These are phyloP conservation scores for Sitobion miscanthi DNA, from an alignment of 1,140 invertebrate species.

Conservation along the genomic window DNA sequence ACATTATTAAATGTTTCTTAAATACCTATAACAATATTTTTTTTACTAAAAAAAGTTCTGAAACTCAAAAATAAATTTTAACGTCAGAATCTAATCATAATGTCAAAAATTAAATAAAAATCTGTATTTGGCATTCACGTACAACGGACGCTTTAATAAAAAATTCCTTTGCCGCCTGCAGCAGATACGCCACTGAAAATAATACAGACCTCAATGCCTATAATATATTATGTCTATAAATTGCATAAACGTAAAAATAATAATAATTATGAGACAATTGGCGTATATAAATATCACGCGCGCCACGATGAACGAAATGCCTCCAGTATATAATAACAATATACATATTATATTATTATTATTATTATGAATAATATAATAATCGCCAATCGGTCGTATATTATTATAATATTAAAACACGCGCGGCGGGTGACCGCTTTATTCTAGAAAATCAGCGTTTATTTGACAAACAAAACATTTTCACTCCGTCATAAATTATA, in stretches of 20 bases:
- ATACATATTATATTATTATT: not conserved
- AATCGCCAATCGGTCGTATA: not conserved
- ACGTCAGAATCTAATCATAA: not conserved
- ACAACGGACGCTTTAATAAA: not conserved
- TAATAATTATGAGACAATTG: not conserved
- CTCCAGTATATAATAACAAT: not conserved
- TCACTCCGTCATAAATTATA: not conserved
- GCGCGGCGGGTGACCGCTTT: not conserved
- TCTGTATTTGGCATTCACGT: not conserved
- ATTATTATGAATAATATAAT: not conserved
- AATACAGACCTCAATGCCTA: not conserved
- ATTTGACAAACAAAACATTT: slow-evolving; percentile 24
- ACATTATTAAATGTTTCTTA: not conserved
- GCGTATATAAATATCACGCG: not conserved
- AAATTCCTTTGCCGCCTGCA: not conserved
- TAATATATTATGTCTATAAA: no score
- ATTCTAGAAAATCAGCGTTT: slow-evolving; percentile 14
- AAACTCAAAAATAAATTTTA: not conserved
- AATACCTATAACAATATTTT: not conserved
- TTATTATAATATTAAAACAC: no score
- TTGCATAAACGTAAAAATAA: not conserved
- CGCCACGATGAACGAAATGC: not conserved
- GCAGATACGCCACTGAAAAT: not conserved
- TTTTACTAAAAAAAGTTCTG: accelerated
- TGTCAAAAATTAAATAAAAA: not conserved